Evolutionary conservation across 2,888 invertebrate species (phyloP).

Genomic region (Drosophila cyrtoloma): DNA sequence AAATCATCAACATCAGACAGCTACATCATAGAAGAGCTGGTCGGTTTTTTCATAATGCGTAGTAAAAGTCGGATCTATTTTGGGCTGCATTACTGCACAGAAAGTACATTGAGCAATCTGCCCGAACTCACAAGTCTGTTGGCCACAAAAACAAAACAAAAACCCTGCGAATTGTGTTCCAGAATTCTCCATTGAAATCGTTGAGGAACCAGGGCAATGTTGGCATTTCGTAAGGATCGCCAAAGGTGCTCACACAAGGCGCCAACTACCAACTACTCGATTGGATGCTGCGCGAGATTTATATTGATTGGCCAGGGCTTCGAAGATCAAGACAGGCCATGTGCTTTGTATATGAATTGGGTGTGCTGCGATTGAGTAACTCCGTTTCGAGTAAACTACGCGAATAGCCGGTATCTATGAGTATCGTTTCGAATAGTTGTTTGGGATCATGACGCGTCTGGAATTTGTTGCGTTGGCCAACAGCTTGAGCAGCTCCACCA

Average conservation of each 20-base stretch:
- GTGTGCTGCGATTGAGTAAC: constrained; percentile 89
- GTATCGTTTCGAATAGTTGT: constrained; percentile 86
- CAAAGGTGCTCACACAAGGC: constrained; percentile 86
- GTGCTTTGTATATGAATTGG: constrained; percentile 91
- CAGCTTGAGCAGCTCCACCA: constrained; percentile 92
- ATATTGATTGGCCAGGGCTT: constrained; percentile 94
- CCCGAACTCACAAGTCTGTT: not conserved
- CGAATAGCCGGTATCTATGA: constrained; percentile 90
- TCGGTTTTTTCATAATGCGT: not conserved
- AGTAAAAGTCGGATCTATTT: not conserved
- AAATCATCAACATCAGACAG: not conserved
- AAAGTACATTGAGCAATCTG: not conserved
- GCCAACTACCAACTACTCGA: constrained; percentile 91
- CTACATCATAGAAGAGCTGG: not conserved
- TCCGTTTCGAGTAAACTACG: constrained; percentile 90
- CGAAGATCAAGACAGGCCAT: constrained; percentile 94
- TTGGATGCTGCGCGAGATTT: constrained; percentile 92
- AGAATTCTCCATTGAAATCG: constrained; percentile 94
- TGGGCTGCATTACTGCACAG: not conserved
- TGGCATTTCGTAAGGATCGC: constrained; percentile 73
- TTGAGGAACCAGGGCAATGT: constrained; percentile 90
- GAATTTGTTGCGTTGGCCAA: constrained; percentile 88
- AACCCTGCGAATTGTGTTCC: constrained; percentile 92
- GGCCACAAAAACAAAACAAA: not conserved
- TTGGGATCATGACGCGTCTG: constrained; percentile 92